These are phyloP conservation scores for Neoascia interrupta DNA, from an alignment of 2,888 invertebrate genomes.

Conservation along the genomic window DNA sequence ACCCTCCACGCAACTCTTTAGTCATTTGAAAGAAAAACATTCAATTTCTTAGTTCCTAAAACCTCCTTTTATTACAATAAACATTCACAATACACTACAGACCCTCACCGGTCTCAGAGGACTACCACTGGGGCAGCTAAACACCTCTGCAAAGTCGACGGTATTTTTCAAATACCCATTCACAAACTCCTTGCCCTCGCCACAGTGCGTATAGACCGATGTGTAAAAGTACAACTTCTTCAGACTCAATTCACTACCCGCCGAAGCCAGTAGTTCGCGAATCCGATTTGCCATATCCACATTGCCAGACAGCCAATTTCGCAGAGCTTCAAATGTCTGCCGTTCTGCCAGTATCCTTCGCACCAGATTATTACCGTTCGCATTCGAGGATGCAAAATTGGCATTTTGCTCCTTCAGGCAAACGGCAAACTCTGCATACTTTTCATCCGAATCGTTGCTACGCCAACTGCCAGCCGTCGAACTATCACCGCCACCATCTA, in stretches of 20 bases:
- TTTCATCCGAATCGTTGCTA: slow-evolving; percentile 76
- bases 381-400: slow-evolving; percentile 51
- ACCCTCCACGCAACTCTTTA: too few species aligned
- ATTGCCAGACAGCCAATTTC: slow-evolving; percentile 72
- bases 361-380: slow-evolving; percentile 73
- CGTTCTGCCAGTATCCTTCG: slow-evolving; percentile 74
- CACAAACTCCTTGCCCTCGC: slow-evolving; percentile 71
- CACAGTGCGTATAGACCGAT: slow-evolving; percentile 74
- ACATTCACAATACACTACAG: slow-evolving; percentile 66
- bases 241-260: slow-evolving; percentile 72
- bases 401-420: slow-evolving; percentile 71
- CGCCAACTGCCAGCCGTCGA: slow-evolving; percentile 76
- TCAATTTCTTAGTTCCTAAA: not conserved
- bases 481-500: slow-evolving; percentile 75
- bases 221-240: slow-evolving; percentile 75
- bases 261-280: slow-evolving; percentile 70
- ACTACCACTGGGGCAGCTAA: slow-evolving; percentile 73
- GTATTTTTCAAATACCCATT: slow-evolving; percentile 75
- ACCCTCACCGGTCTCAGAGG: slow-evolving; percentile 71
- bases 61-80: not conserved
- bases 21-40: too few species aligned
- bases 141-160: slow-evolving; percentile 74
- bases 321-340: slow-evolving; percentile 71
- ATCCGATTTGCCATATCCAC: slow-evolving; percentile 70
- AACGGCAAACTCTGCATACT: slow-evolving; percentile 72